Conservation (phyloP, 2,888 invertebrate genomes). For the Callyntrura guangdongensis region DNA sequence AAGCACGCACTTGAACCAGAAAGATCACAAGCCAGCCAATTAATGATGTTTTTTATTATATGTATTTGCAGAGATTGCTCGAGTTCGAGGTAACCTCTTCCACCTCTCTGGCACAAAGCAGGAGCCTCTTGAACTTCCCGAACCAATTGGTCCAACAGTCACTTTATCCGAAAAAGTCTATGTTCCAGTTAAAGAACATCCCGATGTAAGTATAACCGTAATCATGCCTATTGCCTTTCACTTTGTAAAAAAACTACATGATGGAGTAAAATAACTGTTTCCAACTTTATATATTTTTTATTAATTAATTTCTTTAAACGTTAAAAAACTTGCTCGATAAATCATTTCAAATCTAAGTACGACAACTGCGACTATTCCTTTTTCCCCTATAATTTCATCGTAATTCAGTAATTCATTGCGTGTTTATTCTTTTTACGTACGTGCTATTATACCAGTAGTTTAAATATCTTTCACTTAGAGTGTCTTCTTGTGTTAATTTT, state of each 20-base stretch:
- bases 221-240: no score
- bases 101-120: constrained; percentile 99
- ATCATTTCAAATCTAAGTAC: background rate
- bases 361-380: no score
- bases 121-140: constrained; percentile 96
- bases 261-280: no score
- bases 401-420: no score
- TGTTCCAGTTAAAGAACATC: constrained; percentile 99
- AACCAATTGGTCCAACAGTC: constrained; percentile 95
- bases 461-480: no score
- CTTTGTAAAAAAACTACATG: background rate
- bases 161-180: constrained; percentile 99
- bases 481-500: no score
- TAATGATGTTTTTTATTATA: constrained; percentile 32
- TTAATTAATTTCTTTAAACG: background rate
- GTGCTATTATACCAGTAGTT: no score
- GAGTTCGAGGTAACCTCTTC: constrained; percentile 98
- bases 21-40: background rate
- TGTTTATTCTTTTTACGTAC: no score
- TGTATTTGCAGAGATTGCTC: constrained; percentile 95
- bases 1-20: background rate
- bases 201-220: constrained; percentile 95
- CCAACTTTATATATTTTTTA: background rate
- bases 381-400: no score
- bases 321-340: constrained; percentile 85